A percentile compares a stretch with the other conserved stretches of the same genome.
Conservation (phyloP, 1,140 invertebrate genomes). For the Saxidomus purpurata region DNA sequence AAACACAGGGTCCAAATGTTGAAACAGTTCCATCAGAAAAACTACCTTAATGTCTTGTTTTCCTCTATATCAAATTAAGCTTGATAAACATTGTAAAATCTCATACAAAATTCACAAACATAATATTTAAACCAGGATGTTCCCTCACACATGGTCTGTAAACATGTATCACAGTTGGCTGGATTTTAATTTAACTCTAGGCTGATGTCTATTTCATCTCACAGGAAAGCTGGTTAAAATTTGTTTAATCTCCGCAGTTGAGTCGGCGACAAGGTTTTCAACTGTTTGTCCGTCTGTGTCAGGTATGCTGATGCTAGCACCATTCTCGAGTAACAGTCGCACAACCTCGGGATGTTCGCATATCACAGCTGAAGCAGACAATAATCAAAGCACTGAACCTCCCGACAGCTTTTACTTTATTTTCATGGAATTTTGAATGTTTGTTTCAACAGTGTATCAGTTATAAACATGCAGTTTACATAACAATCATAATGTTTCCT, state of each 20-base stretch:
- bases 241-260: conserved; percentile 40
- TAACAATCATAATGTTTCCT: no score
- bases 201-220: neutral
- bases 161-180: neutral
- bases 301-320: conserved; percentile 64
- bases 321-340: conserved; percentile 63
- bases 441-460: neutral
- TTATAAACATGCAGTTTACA: neutral
- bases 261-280: neutral
- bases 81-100: no score
- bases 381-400: no score
- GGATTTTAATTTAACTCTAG: neutral
- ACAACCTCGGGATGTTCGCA: conserved; percentile 77
- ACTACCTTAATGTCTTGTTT: no score
- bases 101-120: no score
- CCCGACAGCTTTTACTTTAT: neutral
- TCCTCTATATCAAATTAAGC: no score
- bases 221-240: conserved; percentile 41
- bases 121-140: no score
- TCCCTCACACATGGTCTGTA: neutral
- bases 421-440: neutral
- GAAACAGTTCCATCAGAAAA: no score
- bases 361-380: conserved; percentile 73
- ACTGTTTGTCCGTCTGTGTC: conserved; percentile 72
- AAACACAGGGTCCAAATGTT: no score